phyloP scores from a whole-genome alignment of 2,888 invertebrate species.

The Sinohyriopsis cumingii region DNA sequence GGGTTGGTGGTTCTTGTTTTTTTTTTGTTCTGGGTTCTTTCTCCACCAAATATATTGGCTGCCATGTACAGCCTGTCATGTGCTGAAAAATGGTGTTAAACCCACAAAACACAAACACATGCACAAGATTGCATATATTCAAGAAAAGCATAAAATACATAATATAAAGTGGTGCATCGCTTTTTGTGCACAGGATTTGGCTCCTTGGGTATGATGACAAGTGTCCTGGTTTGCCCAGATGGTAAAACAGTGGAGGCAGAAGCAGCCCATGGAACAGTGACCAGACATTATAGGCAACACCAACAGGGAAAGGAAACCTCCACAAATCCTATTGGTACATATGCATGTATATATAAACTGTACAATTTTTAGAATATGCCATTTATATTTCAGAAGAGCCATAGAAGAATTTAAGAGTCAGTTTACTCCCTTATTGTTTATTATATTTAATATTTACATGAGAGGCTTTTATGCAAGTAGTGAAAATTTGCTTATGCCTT shows the following conservation, averaged over 20 bases:
- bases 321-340: slow-evolving; percentile 92
- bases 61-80: no score
- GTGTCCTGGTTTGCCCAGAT: slow-evolving; percentile 96
- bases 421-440: not conserved
- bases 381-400: not conserved
- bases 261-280: slow-evolving; percentile 98
- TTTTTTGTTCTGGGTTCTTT: no score
- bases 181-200: slow-evolving; percentile 75
- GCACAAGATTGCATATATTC: no score
- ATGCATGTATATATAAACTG: not conserved
- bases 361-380: not conserved
- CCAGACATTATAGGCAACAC: slow-evolving; percentile 84
- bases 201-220: slow-evolving; percentile 98
- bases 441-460: not conserved
- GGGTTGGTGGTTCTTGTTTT: no score
- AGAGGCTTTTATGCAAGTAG: no score
- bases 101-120: no score
- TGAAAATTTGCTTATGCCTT: no score
- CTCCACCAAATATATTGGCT: no score
- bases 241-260: slow-evolving; percentile 98
- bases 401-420: no score
- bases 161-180: no score
- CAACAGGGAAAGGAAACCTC: slow-evolving; percentile 94
- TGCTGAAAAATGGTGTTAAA: no score
- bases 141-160: no score